Evolutionary conservation across 2,113 vertebrate genomes (phyloP), one percentile per base, ranked within the genome.

Genomic region (Thalassarche chlororhynchos): DNA sequence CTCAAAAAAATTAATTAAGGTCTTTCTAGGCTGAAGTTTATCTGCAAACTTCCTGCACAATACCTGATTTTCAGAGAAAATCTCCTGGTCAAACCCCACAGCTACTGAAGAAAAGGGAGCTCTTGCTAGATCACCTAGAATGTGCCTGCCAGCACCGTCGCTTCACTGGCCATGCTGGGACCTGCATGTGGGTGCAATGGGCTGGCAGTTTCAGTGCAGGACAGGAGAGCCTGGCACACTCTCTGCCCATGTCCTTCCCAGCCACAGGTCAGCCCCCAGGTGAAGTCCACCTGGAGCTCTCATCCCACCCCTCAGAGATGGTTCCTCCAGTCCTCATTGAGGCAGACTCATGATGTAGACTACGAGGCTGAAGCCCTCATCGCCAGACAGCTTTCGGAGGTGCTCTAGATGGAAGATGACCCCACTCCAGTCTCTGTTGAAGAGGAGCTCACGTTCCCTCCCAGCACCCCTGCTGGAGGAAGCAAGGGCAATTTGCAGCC

Each of bases 81-180:
- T 34, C 13, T 69, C 60, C 26, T 36, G 34, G 20, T 36, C 57
- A 79, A 42, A 62, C 36, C 31, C 26, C 25, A 38, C 55, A 38
- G 44, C 49, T 74, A 40, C 42, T 28, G 46, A 72, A 54, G 54
- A 34, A 55, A 85, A 21, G 4, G 26, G 28, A 65, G 20, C 26
- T 97, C 64, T 66, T 58, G 14, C 25, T 69, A 12, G 7, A n/a
- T 34, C 54, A 8, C 38, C 38, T 19, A 26, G 49, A 58, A 40
- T 1, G 11, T 29, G 23, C 7, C 25, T 17, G 40, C 1, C 2
- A 72, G 12, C 0, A 0, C 19, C 7, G 4, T 19, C 1, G 0
- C 18, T n/a, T 26, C 36, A 1, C 26, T 46, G 74, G 62, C 11
- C 2, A 0, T 10, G 8, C 20, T 32, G 12, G 72, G 20, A 31